A percentile compares a stretch with the other conserved stretches of the same genome.
Conservation (phyloP, 1,140 invertebrate species). For the Ctenoplectra terminalis region DNA sequence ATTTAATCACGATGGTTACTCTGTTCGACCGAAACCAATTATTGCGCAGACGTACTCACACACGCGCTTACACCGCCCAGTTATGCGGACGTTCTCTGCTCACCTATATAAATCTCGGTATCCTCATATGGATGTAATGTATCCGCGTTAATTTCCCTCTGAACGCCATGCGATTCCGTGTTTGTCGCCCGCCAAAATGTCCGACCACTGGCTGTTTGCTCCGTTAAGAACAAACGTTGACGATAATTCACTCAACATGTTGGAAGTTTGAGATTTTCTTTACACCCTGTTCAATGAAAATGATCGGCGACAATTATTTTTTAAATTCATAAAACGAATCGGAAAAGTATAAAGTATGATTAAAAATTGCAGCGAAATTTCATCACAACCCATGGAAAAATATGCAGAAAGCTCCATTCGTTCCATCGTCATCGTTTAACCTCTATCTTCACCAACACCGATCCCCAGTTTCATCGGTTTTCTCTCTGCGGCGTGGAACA, state of each 20-base stretch:
- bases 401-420: too few relatives aligned
- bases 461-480: background rate
- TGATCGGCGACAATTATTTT: too few relatives aligned
- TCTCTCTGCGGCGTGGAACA: accelerated
- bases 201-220: background rate
- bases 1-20: slow-evolving; percentile 79
- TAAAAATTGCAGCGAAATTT: background rate
- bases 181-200: background rate
- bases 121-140: slow-evolving; percentile 28
- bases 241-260: background rate
- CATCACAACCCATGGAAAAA: background rate
- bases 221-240: background rate
- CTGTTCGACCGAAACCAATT: slow-evolving; percentile 78
- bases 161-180: background rate
- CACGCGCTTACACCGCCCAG: slow-evolving; percentile 59
- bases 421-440: background rate
- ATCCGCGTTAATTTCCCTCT: slow-evolving; percentile 26
- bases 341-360: background rate
- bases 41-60: slow-evolving; percentile 73
- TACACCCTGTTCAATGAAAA: too few relatives aligned
- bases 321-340: too few relatives aligned
- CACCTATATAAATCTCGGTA: slow-evolving; percentile 34
- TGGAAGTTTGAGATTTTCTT: background rate
- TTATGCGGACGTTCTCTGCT: slow-evolving; percentile 47
- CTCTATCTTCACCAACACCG: background rate